Evolutionary conservation across 2,797 vertebrate genomes (phyloP).

Genomic region (Mus spretus): DNA sequence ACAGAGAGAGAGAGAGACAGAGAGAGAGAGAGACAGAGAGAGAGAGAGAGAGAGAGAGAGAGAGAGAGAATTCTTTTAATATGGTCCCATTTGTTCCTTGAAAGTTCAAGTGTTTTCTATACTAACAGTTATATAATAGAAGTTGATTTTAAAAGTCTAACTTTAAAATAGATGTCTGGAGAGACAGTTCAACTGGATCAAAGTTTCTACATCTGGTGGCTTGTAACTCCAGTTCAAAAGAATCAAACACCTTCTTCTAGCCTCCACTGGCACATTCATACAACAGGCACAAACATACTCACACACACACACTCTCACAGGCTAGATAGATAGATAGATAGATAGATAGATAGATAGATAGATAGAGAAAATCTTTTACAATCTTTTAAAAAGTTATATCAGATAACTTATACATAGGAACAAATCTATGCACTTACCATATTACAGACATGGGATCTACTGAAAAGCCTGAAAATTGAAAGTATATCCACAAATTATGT

Average conservation of each 20-base stretch:
- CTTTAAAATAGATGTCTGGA: neutral
- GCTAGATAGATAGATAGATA: neutral
- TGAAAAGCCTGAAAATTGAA: neutral
- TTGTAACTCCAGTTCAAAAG: neutral
- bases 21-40: no score
- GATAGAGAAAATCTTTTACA: neutral
- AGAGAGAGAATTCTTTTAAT: neutral
- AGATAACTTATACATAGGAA: neutral
- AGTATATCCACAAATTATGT: neutral
- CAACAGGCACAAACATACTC: neutral
- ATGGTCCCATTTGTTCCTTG: slow-evolving; percentile 12
- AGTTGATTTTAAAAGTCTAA: neutral
- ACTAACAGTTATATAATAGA: neutral
- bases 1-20: neutral
- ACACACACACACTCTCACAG: neutral
- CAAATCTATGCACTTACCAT: neutral
- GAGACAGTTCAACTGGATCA: neutral
- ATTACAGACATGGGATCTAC: neutral
- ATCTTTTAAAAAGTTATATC: neutral
- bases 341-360: neutral
- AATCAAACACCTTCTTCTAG: neutral
- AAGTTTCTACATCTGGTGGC: neutral
- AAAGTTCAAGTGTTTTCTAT: slow-evolving; percentile 44
- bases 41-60: no score
- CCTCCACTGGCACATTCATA: neutral